A percentile compares a stretch with the other conserved stretches of the same genome.
Conservation (phyloP, 1,140 invertebrate genomes). For the Tribolium castaneum region DNA sequence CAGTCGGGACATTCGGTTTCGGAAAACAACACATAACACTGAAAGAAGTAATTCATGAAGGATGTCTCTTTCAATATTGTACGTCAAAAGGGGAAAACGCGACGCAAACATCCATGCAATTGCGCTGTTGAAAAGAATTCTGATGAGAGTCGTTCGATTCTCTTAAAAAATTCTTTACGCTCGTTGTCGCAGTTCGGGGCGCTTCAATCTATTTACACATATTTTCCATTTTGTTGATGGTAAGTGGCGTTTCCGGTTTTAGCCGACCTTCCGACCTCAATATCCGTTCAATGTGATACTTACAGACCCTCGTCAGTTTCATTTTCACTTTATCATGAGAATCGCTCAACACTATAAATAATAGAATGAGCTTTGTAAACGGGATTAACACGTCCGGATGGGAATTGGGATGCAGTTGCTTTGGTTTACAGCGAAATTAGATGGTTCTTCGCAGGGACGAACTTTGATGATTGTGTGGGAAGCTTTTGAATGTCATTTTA, state of each 20-base stretch:
- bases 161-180: neutral
- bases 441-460: neutral
- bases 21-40: neutral
- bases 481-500: neutral
- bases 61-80: slow-evolving; percentile 5
- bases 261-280: slow-evolving; percentile 40
- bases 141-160: slow-evolving; percentile 8
- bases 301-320: slow-evolving; percentile 39
- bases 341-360: slow-evolving; percentile 32
- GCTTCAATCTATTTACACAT: slow-evolving; percentile 35
- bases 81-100: neutral
- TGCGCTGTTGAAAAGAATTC: slow-evolving; percentile 1
- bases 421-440: neutral
- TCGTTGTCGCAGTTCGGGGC: neutral
- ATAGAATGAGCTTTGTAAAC: slow-evolving; percentile 4
- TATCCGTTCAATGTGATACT: slow-evolving; percentile 38
- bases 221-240: slow-evolving; percentile 42
- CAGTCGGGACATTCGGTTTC: neutral
- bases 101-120: neutral
- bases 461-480: neutral
- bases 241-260: slow-evolving; percentile 41
- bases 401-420: neutral
- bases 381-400: slow-evolving; percentile 14
- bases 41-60: neutral
- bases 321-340: slow-evolving; percentile 44